These are phyloP conservation scores for Molorchus minor DNA, from an alignment of 2,888 invertebrate genomes.

Conservation along the genomic window DNA sequence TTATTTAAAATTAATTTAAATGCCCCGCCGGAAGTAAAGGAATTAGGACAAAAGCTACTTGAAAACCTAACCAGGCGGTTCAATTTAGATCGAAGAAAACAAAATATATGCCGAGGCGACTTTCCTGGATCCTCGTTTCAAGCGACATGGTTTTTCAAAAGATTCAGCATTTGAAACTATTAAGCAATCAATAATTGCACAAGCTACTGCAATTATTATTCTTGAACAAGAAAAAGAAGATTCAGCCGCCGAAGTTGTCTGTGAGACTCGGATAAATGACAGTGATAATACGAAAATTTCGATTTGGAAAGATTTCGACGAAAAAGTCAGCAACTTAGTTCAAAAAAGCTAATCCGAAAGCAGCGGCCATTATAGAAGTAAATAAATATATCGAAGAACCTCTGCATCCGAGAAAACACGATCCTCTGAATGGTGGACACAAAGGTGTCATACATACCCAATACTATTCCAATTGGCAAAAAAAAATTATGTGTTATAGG, in stretches of 20 bases:
- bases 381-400: slow-evolving; percentile 25
- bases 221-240: slow-evolving; percentile 1
- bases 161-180: neutral
- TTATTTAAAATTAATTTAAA: neutral
- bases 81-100: too few species aligned
- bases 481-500: too few species aligned
- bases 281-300: neutral
- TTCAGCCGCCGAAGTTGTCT: neutral
- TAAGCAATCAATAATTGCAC: slow-evolving; percentile 12
- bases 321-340: slow-evolving; percentile 2
- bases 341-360: slow-evolving; percentile 10
- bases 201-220: slow-evolving; percentile 11
- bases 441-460: too few species aligned
- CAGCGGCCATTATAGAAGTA: slow-evolving; percentile 23
- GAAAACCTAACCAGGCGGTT: too few species aligned
- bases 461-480: too few species aligned
- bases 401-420: slow-evolving; percentile 3
- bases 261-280: neutral
- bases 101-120: slow-evolving; percentile 17
- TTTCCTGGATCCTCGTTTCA: slow-evolving; percentile 18
- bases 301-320: slow-evolving; percentile 18
- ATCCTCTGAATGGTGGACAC: slow-evolving; percentile 31
- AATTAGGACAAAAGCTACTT: slow-evolving; percentile 16
- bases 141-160: slow-evolving; percentile 4
- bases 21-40: neutral